A percentile compares a stretch with the other conserved stretches of the same genome.
Conservation (phyloP, 2,113 vertebrate genomes). For the Prochilodus magdalenae region DNA sequence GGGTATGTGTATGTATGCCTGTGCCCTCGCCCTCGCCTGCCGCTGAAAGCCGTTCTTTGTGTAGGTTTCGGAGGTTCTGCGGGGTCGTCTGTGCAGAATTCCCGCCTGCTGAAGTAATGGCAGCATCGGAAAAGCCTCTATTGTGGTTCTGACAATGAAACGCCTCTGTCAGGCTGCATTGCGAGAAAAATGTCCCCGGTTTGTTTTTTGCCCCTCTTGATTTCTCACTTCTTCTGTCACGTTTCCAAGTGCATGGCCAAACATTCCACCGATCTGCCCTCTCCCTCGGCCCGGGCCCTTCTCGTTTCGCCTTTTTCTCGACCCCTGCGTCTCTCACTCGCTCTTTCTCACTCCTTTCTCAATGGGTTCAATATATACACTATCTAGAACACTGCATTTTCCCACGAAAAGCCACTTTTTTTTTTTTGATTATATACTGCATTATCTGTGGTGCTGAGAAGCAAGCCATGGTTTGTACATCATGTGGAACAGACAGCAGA, state of each 20-base stretch:
- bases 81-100: conserved; percentile 84
- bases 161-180: conserved; percentile 78
- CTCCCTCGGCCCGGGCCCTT: conserved; percentile 67
- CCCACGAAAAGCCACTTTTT: conserved; percentile 51
- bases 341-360: conserved; percentile 43
- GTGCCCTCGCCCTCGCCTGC: conserved; percentile 70
- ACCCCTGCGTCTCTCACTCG: conserved; percentile 49
- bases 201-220: conserved; percentile 78
- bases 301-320: conserved; percentile 28
- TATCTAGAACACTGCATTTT: conserved; percentile 24
- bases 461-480: neutral
- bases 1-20: conserved; percentile 66
- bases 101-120: conserved; percentile 84
- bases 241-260: conserved; percentile 76
- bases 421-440: conserved; percentile 65
- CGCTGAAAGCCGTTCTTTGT: conserved; percentile 80
- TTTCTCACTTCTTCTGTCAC: conserved; percentile 81
- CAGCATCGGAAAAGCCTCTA: conserved; percentile 83
- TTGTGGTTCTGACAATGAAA: conserved; percentile 85
- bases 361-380: conserved; percentile 39
- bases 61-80: conserved; percentile 69
- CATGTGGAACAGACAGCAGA: neutral
- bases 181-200: conserved; percentile 78
- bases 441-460: conserved; percentile 5
- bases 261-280: conserved; percentile 80